Conservation (phyloP, 2,888 invertebrate genomes). For the Leptopterna dolabrata region DNA sequence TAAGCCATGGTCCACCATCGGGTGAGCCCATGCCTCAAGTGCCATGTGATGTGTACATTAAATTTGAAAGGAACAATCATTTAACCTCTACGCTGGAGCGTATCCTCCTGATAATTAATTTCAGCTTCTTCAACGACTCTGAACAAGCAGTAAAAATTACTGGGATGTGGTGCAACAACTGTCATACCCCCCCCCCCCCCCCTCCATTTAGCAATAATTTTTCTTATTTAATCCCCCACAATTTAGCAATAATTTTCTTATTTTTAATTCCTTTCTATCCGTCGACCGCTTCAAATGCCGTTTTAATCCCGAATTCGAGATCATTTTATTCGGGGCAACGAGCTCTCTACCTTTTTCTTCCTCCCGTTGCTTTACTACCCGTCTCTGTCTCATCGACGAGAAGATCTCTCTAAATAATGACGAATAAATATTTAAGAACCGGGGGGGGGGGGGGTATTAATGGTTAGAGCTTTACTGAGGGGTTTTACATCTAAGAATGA, state of each 20-base stretch:
- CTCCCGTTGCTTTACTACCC: not conserved
- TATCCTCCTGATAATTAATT: not conserved
- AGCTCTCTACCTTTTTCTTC: not conserved
- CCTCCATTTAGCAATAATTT: too few species aligned
- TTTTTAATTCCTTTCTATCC: not conserved
- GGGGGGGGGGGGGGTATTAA: not conserved
- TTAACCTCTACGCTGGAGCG: not conserved
- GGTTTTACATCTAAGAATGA: not conserved
- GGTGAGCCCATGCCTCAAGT: too few species aligned
- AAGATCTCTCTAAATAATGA: not conserved
- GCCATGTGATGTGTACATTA: too few species aligned
- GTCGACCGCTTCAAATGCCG: conserved; percentile 14
- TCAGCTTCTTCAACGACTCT: conserved; percentile 12
- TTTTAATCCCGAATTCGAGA: conserved; percentile 34
- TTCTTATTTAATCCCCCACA: too few species aligned
- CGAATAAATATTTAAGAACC: not conserved
- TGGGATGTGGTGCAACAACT: too few species aligned
- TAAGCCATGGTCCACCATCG: too few species aligned
- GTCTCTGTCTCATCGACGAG: not conserved
- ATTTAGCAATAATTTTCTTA: too few species aligned
- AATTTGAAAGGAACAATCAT: not conserved
- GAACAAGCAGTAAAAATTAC: conserved; percentile 33
- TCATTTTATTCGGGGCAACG: not conserved
- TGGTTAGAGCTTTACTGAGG: not conserved
- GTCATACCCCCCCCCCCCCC: too few species aligned